phyloP scores from a whole-genome alignment of 1,140 invertebrate species.

The Papilio xuthus region DNA sequence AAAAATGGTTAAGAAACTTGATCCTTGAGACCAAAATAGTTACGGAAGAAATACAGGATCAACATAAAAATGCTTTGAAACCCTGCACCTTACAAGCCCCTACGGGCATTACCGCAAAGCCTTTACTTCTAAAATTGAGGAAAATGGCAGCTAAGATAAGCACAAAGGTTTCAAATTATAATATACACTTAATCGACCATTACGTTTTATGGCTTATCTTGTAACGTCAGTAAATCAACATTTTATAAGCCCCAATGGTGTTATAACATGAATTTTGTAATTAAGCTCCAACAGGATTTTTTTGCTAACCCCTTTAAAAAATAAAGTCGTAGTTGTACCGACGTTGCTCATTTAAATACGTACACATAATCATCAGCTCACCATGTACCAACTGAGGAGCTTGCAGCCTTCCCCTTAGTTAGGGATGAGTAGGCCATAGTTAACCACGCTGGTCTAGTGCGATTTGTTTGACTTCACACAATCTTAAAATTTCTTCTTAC shows the following conservation, averaged over 20 bases:
- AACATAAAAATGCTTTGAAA: conserved; percentile 11
- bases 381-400: no score
- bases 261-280: background rate
- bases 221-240: background rate
- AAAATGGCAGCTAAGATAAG: conserved; percentile 1
- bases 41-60: background rate
- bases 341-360: no score
- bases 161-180: conserved; percentile 12
- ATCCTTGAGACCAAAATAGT: background rate
- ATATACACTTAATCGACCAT: conserved; percentile 17
- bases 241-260: background rate
- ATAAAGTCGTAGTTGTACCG: background rate
- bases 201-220: background rate
- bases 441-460: no score
- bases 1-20: background rate
- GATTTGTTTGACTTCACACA: no score
- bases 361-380: no score
- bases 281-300: background rate
- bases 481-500: no score
- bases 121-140: conserved; percentile 1
- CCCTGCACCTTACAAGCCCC: background rate
- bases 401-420: no score
- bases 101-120: background rate
- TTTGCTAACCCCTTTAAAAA: background rate
- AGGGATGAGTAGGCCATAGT: no score